Evolutionary conservation across 2,888 invertebrate species (phyloP).

Genomic region (Deilephila porcellus): DNA sequence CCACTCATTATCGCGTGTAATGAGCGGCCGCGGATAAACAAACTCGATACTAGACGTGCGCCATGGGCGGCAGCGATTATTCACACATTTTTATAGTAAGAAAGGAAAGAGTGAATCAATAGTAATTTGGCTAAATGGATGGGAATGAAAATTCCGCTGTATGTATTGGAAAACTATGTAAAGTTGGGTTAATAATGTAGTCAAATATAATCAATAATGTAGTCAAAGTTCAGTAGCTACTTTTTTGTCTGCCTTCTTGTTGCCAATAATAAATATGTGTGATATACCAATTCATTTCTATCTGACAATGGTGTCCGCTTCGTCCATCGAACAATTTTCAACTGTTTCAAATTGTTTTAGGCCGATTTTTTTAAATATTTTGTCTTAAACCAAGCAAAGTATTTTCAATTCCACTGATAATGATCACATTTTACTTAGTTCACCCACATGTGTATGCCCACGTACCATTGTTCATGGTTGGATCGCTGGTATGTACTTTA

Average conservation of each 20-base stretch:
- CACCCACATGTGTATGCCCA: conserved; percentile 13
- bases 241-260: too few species aligned
- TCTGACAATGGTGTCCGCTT: too few species aligned
- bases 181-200: too few species aligned
- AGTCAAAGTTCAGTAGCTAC: too few species aligned
- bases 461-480: conserved; percentile 3
- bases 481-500: conserved; percentile 13
- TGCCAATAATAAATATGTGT: too few species aligned
- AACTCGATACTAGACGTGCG: background rate
- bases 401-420: conserved; percentile 11
- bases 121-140: background rate
- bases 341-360: too few species aligned
- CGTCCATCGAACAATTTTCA: too few species aligned
- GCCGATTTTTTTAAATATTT: background rate
- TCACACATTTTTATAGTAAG: background rate
- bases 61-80: background rate
- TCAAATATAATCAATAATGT: too few species aligned
- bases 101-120: background rate
- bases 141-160: background rate
- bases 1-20: conserved; percentile 68
- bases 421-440: conserved; percentile 9
- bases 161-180: too few species aligned
- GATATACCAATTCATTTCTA: too few species aligned
- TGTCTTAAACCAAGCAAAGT: background rate
- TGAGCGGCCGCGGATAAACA: conserved; percentile 47